Evolutionary conservation across 2,888 invertebrate species (phyloP).

Genomic region (Glaucopsyche alexis): DNA sequence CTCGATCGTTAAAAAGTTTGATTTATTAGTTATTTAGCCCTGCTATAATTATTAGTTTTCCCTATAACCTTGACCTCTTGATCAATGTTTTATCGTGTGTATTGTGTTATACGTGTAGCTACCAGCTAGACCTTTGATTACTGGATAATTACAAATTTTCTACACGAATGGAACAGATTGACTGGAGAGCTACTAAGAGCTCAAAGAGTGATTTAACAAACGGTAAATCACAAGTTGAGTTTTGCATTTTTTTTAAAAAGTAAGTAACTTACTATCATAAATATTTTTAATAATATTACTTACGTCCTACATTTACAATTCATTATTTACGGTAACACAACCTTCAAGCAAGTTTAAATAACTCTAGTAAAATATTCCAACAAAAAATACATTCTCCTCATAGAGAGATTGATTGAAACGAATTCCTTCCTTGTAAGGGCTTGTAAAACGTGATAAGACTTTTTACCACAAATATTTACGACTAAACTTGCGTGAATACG

Average conservation of each 20-base stretch:
- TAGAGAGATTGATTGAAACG: conserved; percentile 3
- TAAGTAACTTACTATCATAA: too few species aligned
- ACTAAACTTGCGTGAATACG: neutral
- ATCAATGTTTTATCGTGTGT: neutral
- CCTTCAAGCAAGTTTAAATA: neutral
- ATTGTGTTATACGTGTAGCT: neutral
- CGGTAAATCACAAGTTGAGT: too few species aligned
- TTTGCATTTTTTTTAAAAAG: too few species aligned
- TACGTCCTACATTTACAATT: too few species aligned
- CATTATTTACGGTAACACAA: too few species aligned
- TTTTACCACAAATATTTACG: neutral
- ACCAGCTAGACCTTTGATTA: neutral
- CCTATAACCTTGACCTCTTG: neutral
- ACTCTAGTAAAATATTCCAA: neutral
- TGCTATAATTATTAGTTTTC: neutral
- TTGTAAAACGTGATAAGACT: neutral
- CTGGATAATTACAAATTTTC: neutral
- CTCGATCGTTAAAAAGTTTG: too few species aligned
- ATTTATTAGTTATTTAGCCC: too few species aligned
- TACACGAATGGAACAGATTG: neutral
- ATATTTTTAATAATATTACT: too few species aligned
- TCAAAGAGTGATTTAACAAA: neutral
- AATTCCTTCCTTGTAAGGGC: neutral
- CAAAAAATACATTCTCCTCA: conserved; percentile 3
- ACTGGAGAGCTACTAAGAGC: neutral